Percentiles rank a stretch among this genome's conserved stretches.
Conservation (phyloP, 2,113 vertebrate genomes). For the Uria aalge region DNA sequence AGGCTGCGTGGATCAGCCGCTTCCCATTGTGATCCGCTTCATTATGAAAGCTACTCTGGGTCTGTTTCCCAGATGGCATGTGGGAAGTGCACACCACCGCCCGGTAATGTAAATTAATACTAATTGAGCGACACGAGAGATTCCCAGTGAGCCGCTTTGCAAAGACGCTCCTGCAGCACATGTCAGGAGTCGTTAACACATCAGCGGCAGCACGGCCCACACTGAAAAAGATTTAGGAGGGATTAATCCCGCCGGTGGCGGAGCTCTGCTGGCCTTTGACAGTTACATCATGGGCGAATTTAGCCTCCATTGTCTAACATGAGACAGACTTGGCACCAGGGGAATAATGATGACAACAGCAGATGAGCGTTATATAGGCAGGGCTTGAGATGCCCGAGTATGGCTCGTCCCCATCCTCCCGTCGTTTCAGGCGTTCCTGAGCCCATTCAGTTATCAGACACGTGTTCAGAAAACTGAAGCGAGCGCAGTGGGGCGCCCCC, state of each 20-base stretch:
- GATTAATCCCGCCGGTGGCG: background rate
- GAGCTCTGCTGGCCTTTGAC: background rate
- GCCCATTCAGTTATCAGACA: background rate
- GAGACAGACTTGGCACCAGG: background rate
- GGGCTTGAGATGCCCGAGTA: background rate
- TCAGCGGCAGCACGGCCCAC: background rate
- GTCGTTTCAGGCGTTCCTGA: background rate
- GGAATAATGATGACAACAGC: background rate
- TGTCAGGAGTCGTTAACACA: background rate
- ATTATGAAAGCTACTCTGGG: background rate
- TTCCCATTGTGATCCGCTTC: background rate
- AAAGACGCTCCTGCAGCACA: background rate
- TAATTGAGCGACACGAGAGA: background rate
- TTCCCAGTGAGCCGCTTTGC: background rate
- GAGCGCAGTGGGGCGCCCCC: background rate
- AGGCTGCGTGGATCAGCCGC: background rate
- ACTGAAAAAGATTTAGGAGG: background rate
- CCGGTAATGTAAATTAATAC: background rate
- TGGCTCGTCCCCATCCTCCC: background rate
- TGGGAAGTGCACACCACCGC: background rate
- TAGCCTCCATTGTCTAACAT: background rate
- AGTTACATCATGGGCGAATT: background rate
- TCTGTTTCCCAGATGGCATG: background rate
- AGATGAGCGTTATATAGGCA: background rate
- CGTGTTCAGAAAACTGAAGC: background rate